phyloP scores from a whole-genome alignment of 2,113 vertebrate genomes.

The Tachysurus vachellii region DNA sequence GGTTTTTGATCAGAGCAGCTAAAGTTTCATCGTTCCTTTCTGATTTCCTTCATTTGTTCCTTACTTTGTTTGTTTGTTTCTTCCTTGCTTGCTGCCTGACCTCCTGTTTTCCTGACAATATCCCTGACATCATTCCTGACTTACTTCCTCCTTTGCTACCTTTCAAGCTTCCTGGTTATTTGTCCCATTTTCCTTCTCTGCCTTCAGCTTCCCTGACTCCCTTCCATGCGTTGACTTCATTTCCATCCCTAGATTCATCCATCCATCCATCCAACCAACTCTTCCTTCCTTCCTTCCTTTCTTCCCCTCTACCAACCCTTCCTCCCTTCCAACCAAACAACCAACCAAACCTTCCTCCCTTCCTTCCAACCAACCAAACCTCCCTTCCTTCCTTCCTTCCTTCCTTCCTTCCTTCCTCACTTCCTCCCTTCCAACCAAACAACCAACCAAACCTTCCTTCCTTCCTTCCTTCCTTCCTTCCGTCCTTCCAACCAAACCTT shows the following conservation, averaged over 20 bases:
- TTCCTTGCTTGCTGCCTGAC: not conserved
- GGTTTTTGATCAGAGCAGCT: not conserved
- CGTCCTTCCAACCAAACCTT: not conserved
- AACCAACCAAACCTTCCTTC: not conserved
- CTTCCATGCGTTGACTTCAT: not conserved
- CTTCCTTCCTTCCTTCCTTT: not conserved
- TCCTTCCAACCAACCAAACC: too few species aligned
- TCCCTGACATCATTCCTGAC: not conserved
- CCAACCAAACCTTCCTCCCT: not conserved
- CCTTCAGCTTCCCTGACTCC: too few species aligned
- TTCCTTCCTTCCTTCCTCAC: not conserved
- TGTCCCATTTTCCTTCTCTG: not conserved
- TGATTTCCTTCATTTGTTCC: not conserved
- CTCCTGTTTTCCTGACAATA: not conserved
- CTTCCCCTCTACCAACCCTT: too few species aligned
- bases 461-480: not conserved
- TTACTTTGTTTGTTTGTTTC: too few species aligned
- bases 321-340: not conserved
- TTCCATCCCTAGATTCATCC: too few species aligned
- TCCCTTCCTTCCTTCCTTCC: not conserved
- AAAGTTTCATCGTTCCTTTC: not conserved
- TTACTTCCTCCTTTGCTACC: not conserved
- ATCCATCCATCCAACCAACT: too few species aligned
- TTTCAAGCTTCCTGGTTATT: not conserved
- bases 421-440: not conserved